Conservation (phyloP, 2,797 vertebrate species). For the Diplodus puntazzo region DNA sequence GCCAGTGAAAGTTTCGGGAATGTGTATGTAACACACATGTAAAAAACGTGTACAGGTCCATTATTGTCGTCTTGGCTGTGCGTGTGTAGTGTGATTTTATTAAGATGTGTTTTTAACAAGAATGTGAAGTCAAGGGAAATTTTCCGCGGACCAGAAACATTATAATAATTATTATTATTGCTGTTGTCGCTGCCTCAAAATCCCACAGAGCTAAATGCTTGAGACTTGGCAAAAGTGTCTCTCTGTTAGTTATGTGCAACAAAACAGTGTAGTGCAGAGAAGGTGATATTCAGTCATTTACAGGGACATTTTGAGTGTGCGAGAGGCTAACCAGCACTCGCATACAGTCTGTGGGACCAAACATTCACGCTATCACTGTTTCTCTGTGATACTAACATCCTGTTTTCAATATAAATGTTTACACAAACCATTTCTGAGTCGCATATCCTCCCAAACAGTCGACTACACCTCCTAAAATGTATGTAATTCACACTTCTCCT, state of each 20-base stretch:
- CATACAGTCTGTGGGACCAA: background rate
- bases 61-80: too few relatives aligned
- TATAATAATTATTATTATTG: background rate
- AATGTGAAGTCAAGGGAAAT: too few relatives aligned
- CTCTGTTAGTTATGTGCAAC: background rate
- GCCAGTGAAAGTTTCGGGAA: too few relatives aligned
- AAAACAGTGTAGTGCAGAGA: background rate
- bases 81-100: too few relatives aligned
- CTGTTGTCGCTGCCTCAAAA: conserved; percentile 11
- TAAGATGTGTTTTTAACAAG: too few relatives aligned
- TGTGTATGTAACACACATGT: too few relatives aligned
- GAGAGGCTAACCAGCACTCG: background rate
- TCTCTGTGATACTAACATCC: conserved; percentile 1
- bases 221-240: conserved; percentile 16
- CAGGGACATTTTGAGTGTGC: background rate
- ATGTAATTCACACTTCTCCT: conserved; percentile 9
- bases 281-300: conserved; percentile 21
- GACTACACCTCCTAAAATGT: background rate
- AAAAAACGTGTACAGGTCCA: too few relatives aligned
- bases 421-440: background rate
- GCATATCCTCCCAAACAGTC: background rate
- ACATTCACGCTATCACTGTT: background rate
- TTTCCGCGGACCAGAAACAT: too few relatives aligned
- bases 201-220: conserved; percentile 6
- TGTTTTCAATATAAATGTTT: background rate